A percentile compares a stretch with the other conserved stretches of the same genome.
These are phyloP conservation scores for Pollenia angustigena DNA, from an alignment of 2,888 invertebrate genomes.

Conservation along the genomic window DNA sequence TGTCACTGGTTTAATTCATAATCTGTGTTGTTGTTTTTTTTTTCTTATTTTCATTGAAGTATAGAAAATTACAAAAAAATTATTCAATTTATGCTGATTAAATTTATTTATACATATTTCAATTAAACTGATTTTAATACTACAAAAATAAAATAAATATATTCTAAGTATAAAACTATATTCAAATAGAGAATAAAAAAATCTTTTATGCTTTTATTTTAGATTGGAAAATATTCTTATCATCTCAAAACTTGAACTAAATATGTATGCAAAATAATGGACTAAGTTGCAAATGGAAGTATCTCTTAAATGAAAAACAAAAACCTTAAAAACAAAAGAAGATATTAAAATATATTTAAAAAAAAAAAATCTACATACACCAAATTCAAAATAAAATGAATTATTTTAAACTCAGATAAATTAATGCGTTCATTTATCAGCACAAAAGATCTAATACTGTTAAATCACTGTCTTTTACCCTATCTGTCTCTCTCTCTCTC, in stretches of 20 bases:
- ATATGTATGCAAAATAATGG: not conserved
- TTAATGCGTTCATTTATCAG: not conserved
- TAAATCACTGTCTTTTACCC: too few species aligned
- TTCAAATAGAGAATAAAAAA: slow-evolving; percentile 8
- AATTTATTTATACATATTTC: slow-evolving; percentile 56
- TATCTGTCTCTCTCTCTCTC: not conserved
- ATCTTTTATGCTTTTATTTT: not conserved
- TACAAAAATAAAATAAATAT: slow-evolving; percentile 2
- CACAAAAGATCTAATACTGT: not conserved
- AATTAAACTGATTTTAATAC: slow-evolving; percentile 57
- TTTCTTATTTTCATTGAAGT: slow-evolving; percentile 6
- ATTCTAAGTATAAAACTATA: not conserved
- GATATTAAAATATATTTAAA: slow-evolving; percentile 2
- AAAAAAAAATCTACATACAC: not conserved
- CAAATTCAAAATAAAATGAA: slow-evolving; percentile 27
- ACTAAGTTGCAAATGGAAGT: not conserved
- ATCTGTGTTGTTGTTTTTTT: slow-evolving; percentile 9
- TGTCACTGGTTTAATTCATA: slow-evolving; percentile 50
- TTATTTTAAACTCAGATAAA: slow-evolving; percentile 14
- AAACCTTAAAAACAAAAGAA: not conserved
- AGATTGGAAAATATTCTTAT: slow-evolving; percentile 21
- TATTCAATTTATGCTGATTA: slow-evolving; percentile 69
- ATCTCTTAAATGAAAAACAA: not conserved
- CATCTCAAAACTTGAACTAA: not conserved
- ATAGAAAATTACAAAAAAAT: slow-evolving; percentile 35